Evolutionary conservation across 1,140 invertebrate species (phyloP).

Genomic region (Zaprionus vittiger): DNA sequence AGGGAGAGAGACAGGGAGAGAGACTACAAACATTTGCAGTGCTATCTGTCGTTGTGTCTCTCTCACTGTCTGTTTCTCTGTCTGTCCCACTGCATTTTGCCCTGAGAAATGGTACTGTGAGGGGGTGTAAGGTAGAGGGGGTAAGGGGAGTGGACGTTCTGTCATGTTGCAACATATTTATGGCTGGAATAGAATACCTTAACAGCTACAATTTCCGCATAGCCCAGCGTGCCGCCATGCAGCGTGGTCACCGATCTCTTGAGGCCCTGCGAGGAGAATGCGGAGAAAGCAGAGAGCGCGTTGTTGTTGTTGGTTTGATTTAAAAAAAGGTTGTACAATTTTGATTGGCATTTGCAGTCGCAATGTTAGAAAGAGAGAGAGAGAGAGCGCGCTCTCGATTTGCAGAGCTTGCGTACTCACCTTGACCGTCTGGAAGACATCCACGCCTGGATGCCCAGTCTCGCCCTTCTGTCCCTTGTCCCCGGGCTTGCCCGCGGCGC

Average conservation of each 20-base stretch:
- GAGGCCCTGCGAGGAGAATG: constrained; percentile 88
- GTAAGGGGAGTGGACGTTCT: constrained; percentile 3
- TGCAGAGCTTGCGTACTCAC: constrained; percentile 85
- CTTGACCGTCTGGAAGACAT: constrained; percentile 95
- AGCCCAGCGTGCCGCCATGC: constrained; percentile 93
- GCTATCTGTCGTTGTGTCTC: background rate
- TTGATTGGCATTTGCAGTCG: constrained; percentile 24
- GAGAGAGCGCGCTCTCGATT: constrained; percentile 22
- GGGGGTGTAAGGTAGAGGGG: too few relatives aligned
- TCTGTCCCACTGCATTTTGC: constrained; percentile 65
- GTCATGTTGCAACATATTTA: constrained; percentile 46
- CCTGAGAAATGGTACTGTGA: constrained; percentile 62
- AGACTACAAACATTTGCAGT: constrained; percentile 70
- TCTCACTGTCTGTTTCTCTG: constrained; percentile 4
- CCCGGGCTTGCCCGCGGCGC: constrained; percentile 94
- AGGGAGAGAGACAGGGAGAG: too few relatives aligned
- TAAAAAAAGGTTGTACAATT: constrained; percentile 45
- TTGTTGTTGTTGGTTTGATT: constrained; percentile 4
- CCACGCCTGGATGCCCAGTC: constrained; percentile 93
- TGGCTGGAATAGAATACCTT: constrained; percentile 89
- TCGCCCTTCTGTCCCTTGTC: constrained; percentile 95
- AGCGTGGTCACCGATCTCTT: constrained; percentile 96
- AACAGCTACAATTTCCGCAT: constrained; percentile 97
- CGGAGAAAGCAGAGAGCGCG: constrained; percentile 46
- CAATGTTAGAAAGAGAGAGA: background rate